Percentiles rank a stretch among this genome's conserved stretches.
Evolutionary conservation across 2,888 invertebrate genomes (phyloP).

Genomic region (Caenorhabditis macrosperma): DNA sequence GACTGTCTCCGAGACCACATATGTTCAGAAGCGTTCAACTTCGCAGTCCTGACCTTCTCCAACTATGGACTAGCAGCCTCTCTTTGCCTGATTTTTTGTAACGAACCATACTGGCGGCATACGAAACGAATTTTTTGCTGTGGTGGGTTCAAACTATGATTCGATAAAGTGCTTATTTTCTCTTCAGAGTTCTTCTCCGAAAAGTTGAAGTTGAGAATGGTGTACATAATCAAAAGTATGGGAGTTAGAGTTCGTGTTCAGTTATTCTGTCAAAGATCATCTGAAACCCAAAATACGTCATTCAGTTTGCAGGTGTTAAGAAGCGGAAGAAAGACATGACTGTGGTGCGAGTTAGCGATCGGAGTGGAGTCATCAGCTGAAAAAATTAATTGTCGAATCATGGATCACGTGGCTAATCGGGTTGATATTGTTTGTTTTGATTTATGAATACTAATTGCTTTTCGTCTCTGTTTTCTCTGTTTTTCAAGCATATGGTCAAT

Average conservation of each 20-base stretch:
- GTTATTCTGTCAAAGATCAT: not conserved
- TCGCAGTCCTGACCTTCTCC: constrained; percentile 34
- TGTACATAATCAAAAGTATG: constrained; percentile 5
- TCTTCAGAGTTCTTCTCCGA: constrained; percentile 27
- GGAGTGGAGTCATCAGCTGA: constrained; percentile 14
- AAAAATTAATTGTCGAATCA: too few species aligned
- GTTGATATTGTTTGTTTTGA: too few species aligned
- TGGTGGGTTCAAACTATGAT: not conserved
- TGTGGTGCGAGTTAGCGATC: constrained; percentile 22
- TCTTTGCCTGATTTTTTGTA: constrained; percentile 25
- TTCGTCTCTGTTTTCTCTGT: too few species aligned
- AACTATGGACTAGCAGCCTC: constrained; percentile 44
- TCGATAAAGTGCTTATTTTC: not conserved
- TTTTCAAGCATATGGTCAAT: too few species aligned
- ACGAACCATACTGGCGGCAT: constrained; percentile 42
- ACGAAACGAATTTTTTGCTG: constrained; percentile 27
- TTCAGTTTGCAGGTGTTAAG: constrained; percentile 13
- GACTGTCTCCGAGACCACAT: too few species aligned
- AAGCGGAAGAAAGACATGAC: constrained; percentile 11
- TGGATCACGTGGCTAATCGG: too few species aligned
- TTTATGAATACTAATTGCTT: too few species aligned
- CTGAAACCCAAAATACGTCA: not conserved
- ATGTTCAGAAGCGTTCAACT: constrained; percentile 43
- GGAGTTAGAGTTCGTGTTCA: not conserved
- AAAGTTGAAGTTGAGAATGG: not conserved